These are phyloP conservation scores for Aspidiotus destructor DNA, from an alignment of 2,888 invertebrate genomes.

Conservation along the genomic window DNA sequence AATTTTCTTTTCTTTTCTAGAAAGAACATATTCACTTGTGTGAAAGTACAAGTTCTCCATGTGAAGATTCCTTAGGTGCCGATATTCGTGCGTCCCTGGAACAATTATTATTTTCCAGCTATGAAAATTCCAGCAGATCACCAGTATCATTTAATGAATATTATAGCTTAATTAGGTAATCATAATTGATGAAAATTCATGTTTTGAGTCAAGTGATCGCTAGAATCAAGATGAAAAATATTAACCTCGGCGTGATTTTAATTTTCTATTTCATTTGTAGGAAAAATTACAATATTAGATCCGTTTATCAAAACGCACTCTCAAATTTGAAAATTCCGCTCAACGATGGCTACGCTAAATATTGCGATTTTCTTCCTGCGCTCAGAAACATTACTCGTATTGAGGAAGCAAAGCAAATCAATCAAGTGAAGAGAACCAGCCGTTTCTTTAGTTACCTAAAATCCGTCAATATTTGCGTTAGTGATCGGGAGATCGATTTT, in stretches of 20 bases:
- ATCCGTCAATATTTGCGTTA: constrained; percentile 45
- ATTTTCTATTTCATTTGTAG: constrained; percentile 7
- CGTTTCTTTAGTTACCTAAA: constrained; percentile 71
- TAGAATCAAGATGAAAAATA: no score
- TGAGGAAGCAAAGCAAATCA: constrained; percentile 53
- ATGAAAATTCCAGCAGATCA: not conserved
- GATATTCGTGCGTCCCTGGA: not conserved
- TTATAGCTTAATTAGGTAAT: constrained; percentile 5
- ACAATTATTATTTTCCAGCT: not conserved
- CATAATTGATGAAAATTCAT: not conserved
- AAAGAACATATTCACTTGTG: not conserved
- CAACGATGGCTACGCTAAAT: not conserved
- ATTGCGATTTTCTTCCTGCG: constrained; percentile 56
- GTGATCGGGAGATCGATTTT: constrained; percentile 26
- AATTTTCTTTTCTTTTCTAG: not conserved
- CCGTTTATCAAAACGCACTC: constrained; percentile 8
- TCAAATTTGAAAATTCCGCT: constrained; percentile 1
- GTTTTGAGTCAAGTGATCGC: not conserved
- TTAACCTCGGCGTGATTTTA: no score
- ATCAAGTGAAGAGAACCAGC: constrained; percentile 56
- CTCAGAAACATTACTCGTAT: constrained; percentile 59
- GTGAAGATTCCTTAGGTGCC: not conserved
- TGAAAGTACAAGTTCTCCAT: not conserved
- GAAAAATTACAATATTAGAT: constrained; percentile 12
- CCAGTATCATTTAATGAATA: constrained; percentile 17